phyloP scores from a whole-genome alignment of 2,888 invertebrate genomes.

The Erynnis tages region DNA sequence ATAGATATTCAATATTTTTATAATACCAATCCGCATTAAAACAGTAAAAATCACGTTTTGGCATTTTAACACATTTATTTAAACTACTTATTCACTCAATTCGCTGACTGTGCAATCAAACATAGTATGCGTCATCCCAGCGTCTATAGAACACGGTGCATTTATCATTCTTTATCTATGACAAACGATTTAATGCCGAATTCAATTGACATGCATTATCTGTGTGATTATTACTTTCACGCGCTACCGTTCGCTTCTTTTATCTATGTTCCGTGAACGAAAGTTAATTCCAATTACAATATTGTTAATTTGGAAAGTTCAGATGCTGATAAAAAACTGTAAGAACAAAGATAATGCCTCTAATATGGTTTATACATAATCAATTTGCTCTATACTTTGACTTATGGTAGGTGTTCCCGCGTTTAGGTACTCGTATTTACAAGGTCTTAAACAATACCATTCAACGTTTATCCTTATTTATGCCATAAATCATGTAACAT shows the following conservation, averaged over 20 bases:
- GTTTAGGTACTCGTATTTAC: no score
- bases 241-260: constrained; percentile 22
- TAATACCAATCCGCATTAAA: no score
- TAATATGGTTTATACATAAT: no score
- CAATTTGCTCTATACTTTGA: no score
- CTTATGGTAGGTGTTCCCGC: no score
- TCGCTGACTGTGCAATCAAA: constrained; percentile 5
- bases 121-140: constrained; percentile 7
- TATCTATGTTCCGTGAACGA: constrained; percentile 21
- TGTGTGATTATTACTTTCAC: constrained; percentile 22
- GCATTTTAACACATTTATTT: no score
- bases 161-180: constrained; percentile 22
- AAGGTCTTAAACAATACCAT: no score
- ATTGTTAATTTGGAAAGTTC: constrained; percentile 12
- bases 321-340: background rate
- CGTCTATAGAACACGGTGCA: constrained; percentile 5
- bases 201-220: constrained; percentile 17
- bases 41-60: no score
- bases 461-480: no score
- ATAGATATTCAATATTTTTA: no score
- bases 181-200: constrained; percentile 25
- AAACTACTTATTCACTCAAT: no score
- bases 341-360: background rate
- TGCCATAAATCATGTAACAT: no score
- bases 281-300: constrained; percentile 21